Conservation (phyloP, 2,113 vertebrate species). For the Thunnus thynnus region DNA sequence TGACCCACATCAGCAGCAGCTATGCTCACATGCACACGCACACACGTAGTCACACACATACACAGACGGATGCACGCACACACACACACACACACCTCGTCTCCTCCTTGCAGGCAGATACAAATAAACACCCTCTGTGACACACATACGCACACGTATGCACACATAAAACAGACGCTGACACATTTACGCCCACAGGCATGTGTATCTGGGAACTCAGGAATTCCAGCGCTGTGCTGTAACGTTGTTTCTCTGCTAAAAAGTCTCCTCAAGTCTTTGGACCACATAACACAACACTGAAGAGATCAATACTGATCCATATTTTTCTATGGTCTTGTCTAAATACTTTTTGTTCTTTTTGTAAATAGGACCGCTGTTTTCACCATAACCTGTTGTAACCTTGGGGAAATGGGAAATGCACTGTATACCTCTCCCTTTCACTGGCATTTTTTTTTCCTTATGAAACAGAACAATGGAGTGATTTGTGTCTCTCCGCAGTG, state of each 20-base stretch:
- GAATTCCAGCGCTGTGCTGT: slow-evolving; percentile 68
- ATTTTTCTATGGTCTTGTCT: slow-evolving; percentile 13
- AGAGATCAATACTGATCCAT: slow-evolving; percentile 24
- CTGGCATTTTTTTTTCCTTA: slow-evolving; percentile 4
- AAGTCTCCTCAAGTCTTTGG: slow-evolving; percentile 30
- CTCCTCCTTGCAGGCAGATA: slow-evolving; percentile 52
- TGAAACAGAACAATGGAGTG: slow-evolving; percentile 46
- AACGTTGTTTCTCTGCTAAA: slow-evolving; percentile 48
- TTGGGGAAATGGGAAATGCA: not conserved
- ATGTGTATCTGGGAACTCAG: slow-evolving; percentile 74
- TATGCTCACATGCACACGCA: slow-evolving; percentile 58
- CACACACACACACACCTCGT: slow-evolving; percentile 24
- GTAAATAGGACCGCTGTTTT: slow-evolving; percentile 24
- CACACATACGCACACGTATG: slow-evolving; percentile 65
- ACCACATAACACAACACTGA: slow-evolving; percentile 32
- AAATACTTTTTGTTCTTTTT: slow-evolving; percentile 11
- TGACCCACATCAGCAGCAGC: slow-evolving; percentile 87
- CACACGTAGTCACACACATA: slow-evolving; percentile 27
- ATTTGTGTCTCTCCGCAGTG: slow-evolving; percentile 33
- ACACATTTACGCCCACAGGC: slow-evolving; percentile 80
- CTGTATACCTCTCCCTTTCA: slow-evolving; percentile 24
- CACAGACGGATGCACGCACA: slow-evolving; percentile 19
- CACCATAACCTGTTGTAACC: slow-evolving; percentile 17
- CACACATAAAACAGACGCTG: slow-evolving; percentile 76
- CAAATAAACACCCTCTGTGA: slow-evolving; percentile 74